phyloP scores from a whole-genome alignment of 1,140 invertebrate genomes.

The Lerema accius region DNA sequence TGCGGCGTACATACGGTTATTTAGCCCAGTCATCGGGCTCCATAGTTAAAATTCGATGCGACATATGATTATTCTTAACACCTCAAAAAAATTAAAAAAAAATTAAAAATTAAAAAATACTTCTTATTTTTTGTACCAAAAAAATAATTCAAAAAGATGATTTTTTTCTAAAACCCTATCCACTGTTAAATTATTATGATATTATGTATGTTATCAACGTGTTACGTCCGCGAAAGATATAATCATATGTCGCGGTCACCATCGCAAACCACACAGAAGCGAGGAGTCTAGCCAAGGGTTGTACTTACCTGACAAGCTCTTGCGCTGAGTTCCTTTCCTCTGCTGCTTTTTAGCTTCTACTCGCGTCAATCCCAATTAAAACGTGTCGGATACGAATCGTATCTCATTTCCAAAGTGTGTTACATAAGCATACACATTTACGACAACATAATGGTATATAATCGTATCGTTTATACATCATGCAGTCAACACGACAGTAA shows the following conservation, averaged over 20 bases:
- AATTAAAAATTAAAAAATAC: background rate
- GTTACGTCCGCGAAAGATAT: background rate
- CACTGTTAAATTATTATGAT: too few relatives aligned
- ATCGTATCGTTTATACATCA: constrained; percentile 63
- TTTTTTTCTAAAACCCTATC: too few relatives aligned
- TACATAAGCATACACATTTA: constrained; percentile 77
- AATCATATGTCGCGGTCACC: background rate
- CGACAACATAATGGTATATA: constrained; percentile 51
- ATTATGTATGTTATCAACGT: too few relatives aligned
- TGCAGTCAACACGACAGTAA: constrained; percentile 74
- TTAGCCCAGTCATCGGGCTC: background rate
- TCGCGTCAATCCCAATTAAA: constrained; percentile 47
- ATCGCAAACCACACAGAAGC: constrained; percentile 59
- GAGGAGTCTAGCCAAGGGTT: constrained; percentile 65
- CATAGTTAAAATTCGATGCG: background rate
- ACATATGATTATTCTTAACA: background rate
- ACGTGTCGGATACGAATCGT: constrained; percentile 37
- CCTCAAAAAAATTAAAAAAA: background rate
- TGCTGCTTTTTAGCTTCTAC: constrained; percentile 96
- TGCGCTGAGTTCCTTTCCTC: constrained; percentile 86
- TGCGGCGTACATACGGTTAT: background rate
- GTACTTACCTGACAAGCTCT: constrained; percentile 92
- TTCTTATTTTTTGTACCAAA: too few relatives aligned
- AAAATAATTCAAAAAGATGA: too few relatives aligned
- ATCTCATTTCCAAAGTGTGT: constrained; percentile 49